Evolutionary conservation across 2,113 vertebrate genomes (phyloP), one percentile per base, ranked within the genome.

Genomic region (Neogale vison): DNA sequence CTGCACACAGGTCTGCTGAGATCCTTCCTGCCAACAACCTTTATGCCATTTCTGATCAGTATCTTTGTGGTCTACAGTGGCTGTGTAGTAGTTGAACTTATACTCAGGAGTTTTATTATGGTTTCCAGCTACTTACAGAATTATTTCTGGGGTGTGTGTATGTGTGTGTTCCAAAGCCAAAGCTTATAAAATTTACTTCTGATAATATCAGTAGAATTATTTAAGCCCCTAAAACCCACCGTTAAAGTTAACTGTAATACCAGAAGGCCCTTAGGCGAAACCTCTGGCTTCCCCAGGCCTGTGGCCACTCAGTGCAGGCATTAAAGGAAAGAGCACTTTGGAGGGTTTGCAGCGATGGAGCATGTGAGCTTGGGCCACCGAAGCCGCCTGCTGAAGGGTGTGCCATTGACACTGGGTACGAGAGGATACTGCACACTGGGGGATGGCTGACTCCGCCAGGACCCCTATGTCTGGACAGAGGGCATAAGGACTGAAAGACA

Each of bases 161-260:
- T 83, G 12, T 84, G 12, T 20, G 61, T 13, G 61, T n/a, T 59
- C 65, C 69, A 85, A 90, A 94, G 69, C 50, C 50, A 85, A 90
- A 88, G 34, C 80, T 47, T 82, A 39, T 94, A 90, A 96, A 90
- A 71, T 90, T 71, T 86, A 93, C 89, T 86, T 94, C 39, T 88
- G 86, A 10, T 95, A 94, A 71, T 94, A 69, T 52, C 88, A 67
- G 57, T 84, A 65, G 65, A 82, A 83, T 96, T 67, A 57, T 74
- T 72, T 80, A 61, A 91, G 87, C 42, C 82, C 45, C 85, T 95
- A 74, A 88, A 94, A 67, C n/a, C 82, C 52, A 69, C 29, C n/a
- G 7, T 87, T 89, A 74, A 94, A 52, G 39, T 81, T 67, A 52
- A 47, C 61, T 84, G 0, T 91, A 17, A 39, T 15, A 61, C 31